These are phyloP conservation scores for Dolichopus griseipennis DNA, from an alignment of 2,888 invertebrate genomes.

Conservation along the genomic window DNA sequence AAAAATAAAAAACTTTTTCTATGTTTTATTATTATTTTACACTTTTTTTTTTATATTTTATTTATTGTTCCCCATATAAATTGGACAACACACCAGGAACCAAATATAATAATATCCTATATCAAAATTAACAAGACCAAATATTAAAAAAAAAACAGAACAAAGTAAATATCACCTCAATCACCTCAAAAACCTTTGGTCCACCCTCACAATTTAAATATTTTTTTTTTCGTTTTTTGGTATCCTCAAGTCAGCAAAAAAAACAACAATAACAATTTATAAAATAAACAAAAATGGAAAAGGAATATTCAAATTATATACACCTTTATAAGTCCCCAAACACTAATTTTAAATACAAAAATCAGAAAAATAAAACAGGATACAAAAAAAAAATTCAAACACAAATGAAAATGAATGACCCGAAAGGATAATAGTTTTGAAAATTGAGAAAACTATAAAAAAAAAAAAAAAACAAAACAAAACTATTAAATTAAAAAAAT, in stretches of 20 bases:
- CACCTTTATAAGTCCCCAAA: not conserved
- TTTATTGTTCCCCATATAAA: not conserved
- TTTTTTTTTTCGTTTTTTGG: too few species aligned
- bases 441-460: not conserved
- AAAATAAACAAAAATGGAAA: not conserved
- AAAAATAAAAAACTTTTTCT: not conserved
- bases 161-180: too few species aligned
- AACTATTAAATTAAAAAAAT: too few species aligned
- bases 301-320: not conserved
- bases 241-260: not conserved
- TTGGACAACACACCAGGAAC: not conserved
- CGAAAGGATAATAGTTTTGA: conserved; percentile 5
- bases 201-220: too few species aligned
- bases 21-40: not conserved
- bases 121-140: not conserved
- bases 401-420: not conserved
- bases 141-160: too few species aligned
- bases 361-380: too few species aligned
- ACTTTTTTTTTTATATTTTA: not conserved
- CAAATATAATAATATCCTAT: not conserved
- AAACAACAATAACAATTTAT: not conserved
- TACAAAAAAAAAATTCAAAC: not conserved
- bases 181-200: too few species aligned
- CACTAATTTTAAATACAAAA: not conserved
- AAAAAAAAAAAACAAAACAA: not conserved